Conservation (phyloP, 2,113 vertebrate genomes). For the Leptobrachium leishanense region DNA sequence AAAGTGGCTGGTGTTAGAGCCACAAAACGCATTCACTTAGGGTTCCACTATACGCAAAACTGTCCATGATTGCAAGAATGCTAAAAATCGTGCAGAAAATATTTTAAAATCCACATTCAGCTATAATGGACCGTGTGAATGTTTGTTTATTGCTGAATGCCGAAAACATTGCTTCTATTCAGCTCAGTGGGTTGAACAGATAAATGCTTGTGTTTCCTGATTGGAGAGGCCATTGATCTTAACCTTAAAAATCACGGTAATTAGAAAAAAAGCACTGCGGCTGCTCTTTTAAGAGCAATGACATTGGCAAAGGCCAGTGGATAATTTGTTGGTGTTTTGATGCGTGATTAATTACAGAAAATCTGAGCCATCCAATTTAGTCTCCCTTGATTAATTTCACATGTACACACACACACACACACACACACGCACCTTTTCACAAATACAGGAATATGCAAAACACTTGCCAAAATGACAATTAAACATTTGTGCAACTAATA, state of each 20-base stretch:
- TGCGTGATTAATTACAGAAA: neutral
- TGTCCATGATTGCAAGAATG: no score
- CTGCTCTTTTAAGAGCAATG: slow-evolving; percentile 8
- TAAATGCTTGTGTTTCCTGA: neutral
- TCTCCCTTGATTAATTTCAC: neutral
- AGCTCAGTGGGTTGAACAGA: neutral
- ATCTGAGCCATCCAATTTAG: neutral
- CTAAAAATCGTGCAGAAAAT: no score
- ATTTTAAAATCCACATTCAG: no score
- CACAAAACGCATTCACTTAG: no score
- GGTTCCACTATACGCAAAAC: no score
- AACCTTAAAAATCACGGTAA: slow-evolving; percentile 19
- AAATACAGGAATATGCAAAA: no score
- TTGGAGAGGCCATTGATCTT: slow-evolving; percentile 17
- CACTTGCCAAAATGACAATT: no score
- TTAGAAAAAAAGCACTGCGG: slow-evolving; percentile 16
- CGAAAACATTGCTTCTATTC: neutral
- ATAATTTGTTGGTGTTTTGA: slow-evolving; percentile 21
- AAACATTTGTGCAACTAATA: no score
- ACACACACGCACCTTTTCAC: no score
- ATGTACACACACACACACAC: no score
- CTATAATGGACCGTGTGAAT: no score
- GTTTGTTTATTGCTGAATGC: neutral
- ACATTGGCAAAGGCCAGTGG: slow-evolving; percentile 8
- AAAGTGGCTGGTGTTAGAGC: no score